Evolutionary conservation across 2,888 invertebrate species (phyloP), one percentile per base, ranked within the genome.

Genomic region (Metalampra italica): DNA sequence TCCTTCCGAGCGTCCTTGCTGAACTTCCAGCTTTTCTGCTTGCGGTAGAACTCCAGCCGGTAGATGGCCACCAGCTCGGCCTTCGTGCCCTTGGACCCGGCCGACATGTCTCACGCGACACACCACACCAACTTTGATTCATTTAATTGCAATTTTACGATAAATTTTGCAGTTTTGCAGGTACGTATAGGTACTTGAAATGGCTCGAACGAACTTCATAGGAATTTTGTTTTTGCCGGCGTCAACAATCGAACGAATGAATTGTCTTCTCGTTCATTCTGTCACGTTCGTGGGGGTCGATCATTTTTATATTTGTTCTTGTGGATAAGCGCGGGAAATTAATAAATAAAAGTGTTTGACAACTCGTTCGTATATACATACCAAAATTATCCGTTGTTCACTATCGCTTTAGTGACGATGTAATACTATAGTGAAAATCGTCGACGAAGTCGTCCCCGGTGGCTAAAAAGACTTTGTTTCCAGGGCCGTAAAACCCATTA

Each of bases 21-120:
- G 1, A 77, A 57, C 51, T 74, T 77, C 82, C 82, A 82, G 22
- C 72, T 73, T 14, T 71, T 75, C 49, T 80, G 70, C 22, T 80
- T 80, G 49, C 66, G 75, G 49, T 82, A 82, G 50, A 81, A 81
- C 47, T 82, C 78, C 1, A 82, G 64, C 11, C 66, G 70, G 42
- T 74, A 78, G 8, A 82, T 69, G 3, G 79, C 73, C 22, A 66
- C 38, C 34, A 79, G 47, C 29, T 76, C 74, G 0, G 66, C 38
- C 46, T 68, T 60, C 2, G 51, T 44, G 14, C 47, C 43, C 46
- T 46, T 32, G 29, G 2, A 22, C 2, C 45, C 45, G n/a, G 43
- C 36, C 43, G 46, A 46, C 46, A 40, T 46, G 9, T 8, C 9
- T 22, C 2, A 1, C 5, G 11, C 45, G 29, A 29, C 29, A 15